These are phyloP conservation scores for Thysanoteuthis rhombus DNA, from an alignment of 2,888 invertebrate genomes.

Conservation along the genomic window DNA sequence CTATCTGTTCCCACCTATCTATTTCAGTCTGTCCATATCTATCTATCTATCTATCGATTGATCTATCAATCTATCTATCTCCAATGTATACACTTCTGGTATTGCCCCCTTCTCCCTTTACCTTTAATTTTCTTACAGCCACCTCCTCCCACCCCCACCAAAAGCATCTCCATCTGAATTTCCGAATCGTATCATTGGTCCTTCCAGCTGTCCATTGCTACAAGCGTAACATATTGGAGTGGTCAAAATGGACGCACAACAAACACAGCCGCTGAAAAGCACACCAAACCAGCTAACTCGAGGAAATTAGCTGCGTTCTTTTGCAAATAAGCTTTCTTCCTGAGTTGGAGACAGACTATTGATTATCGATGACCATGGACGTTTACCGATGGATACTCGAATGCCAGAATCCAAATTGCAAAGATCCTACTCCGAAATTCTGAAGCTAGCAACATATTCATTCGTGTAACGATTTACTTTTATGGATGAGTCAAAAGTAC, in stretches of 20 bases:
- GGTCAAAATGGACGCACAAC: neutral
- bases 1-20: neutral
- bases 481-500: too few species aligned
- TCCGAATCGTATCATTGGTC: neutral
- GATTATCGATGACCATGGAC: neutral
- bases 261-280: slow-evolving; percentile 12
- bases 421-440: neutral
- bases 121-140: neutral
- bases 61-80: neutral
- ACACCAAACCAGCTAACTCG: neutral
- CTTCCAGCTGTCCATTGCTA: neutral
- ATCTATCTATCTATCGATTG: neutral
- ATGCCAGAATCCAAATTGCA: neutral
- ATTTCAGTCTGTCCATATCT: neutral
- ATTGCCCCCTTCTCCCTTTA: neutral
- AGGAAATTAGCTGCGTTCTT: neutral
- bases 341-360: neutral
- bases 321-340: neutral
- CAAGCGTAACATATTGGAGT: neutral
- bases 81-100: neutral
- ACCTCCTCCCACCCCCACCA: neutral
- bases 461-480: too few species aligned
- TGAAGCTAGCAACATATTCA: too few species aligned
- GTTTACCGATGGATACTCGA: neutral
- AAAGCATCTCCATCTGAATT: neutral